Evolutionary conservation across 2,797 vertebrate genomes (phyloP).

Genomic region (Decapterus maruadsi): DNA sequence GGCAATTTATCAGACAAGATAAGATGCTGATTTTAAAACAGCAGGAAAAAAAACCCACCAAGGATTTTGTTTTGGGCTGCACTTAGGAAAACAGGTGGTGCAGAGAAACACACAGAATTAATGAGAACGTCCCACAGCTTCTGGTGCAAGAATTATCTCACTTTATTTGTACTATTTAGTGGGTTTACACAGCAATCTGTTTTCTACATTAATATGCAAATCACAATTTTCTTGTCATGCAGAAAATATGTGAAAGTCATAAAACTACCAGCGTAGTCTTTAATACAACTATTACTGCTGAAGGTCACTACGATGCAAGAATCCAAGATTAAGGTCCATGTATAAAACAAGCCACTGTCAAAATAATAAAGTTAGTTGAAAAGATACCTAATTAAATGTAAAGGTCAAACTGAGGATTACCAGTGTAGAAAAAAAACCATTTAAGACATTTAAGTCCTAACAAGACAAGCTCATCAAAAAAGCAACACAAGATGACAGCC

Average conservation of each 20-base stretch:
- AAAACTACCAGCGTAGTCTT: not conserved
- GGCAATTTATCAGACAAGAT: constrained; percentile 6
- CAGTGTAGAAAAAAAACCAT: not conserved
- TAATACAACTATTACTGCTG: not conserved
- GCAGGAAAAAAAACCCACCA: not conserved
- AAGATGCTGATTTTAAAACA: no score
- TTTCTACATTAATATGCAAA: not conserved
- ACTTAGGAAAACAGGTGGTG: not conserved
- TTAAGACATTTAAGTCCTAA: not conserved
- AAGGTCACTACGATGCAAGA: not conserved
- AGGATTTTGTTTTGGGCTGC: not conserved
- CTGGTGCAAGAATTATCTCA: not conserved
- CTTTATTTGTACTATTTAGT: not conserved
- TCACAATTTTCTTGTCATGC: not conserved
- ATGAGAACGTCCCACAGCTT: not conserved
- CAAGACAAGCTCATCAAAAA: no score
- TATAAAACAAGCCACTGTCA: not conserved
- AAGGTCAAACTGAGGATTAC: not conserved
- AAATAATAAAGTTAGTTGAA: not conserved
- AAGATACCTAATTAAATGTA: constrained; percentile 8
- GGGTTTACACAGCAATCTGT: not conserved
- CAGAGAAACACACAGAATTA: not conserved
- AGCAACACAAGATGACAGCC: no score
- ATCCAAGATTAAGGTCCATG: not conserved
- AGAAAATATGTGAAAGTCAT: not conserved